Evolutionary conservation across 2,888 invertebrate genomes (phyloP), one percentile per base, ranked within the genome.

Genomic region (Drosophila greeni): DNA sequence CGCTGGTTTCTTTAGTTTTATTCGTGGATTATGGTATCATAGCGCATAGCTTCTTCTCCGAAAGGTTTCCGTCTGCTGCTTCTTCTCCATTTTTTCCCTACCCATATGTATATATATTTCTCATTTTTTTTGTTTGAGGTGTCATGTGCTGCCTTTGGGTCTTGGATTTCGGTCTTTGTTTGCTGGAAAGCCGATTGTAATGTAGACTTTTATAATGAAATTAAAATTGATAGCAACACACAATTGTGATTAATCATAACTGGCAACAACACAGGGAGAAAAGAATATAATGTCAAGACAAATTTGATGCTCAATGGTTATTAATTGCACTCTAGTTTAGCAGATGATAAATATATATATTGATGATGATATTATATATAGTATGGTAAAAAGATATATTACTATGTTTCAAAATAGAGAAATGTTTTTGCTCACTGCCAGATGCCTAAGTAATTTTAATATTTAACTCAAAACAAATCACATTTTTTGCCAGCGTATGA

Each of bases 11-110:
- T 82, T 83, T 77, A 70, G 77, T 77, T 84, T 85, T 84, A 84
- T 83, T 85, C 83, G 83, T 85, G 83, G 81, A 84, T 84, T 82
- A 85, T 82, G 82, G 85, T 80, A 80, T 85, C 84, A 85, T 83
- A 84, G 82, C 82, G 59, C 52, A 69, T 66, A 82, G 72, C 72
- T 72, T 73, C 80, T 84, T 85, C 62, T 62, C 61, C 67, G 73
- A 74, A 65, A 68, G 71, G 67, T 82, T 69, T 81, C 66, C 66
- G 51, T 65, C 80, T 74, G 80, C 66, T 61, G 34, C 57, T 48
- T 58, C 43, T 47, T 43, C 43, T n/a, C 42, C 31, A 55, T 39
- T 60, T 60, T 56, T 58, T 58, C 8, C 31, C 24, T 42, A 42
- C 42, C 42, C 16, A 23, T 36, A 16, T 5, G 11, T 57, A 31